Conservation (phyloP, 1,140 invertebrate genomes). For the Agrypnia vestita region DNA sequence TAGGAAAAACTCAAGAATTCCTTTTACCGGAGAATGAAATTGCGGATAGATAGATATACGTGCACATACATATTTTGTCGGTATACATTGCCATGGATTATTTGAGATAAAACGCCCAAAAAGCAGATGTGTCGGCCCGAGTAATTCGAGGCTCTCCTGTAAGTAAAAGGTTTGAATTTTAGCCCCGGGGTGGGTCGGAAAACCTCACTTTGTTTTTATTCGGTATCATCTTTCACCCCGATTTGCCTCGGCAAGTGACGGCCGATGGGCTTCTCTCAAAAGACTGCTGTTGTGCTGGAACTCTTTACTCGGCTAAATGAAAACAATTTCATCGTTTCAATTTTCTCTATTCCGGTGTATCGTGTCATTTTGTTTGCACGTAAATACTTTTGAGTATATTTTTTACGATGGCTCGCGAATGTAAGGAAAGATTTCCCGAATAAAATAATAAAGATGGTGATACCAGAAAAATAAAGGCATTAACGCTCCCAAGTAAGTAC, state of each 20-base stretch:
- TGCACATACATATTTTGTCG: neutral
- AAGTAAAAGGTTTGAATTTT: constrained; percentile 34
- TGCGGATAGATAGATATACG: too few relatives aligned
- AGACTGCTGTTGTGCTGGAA: neutral
- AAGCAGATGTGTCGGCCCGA: constrained; percentile 2
- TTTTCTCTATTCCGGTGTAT: neutral
- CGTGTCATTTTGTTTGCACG: neutral
- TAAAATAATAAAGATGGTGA: neutral
- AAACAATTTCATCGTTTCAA: constrained; percentile 5
- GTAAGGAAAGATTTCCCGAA: neutral
- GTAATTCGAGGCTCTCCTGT: neutral
- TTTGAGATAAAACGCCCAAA: constrained; percentile 16
- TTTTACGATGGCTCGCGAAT: neutral
- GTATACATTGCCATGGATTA: constrained; percentile 22
- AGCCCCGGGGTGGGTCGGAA: constrained; percentile 7
- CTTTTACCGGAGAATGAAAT: constrained; percentile 23
- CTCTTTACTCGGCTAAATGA: constrained; percentile 4
- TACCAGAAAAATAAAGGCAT: neutral
- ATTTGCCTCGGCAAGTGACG: constrained; percentile 29
- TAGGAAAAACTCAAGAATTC: neutral
- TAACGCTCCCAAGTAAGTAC: neutral
- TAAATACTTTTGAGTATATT: constrained; percentile 6
- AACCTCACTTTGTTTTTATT: constrained; percentile 60
- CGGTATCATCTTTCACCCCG: constrained; percentile 56
- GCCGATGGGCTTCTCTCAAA: constrained; percentile 22